These are phyloP conservation scores for Chanos chanos DNA, from an alignment of 2,797 vertebrate genomes.

Conservation along the genomic window DNA sequence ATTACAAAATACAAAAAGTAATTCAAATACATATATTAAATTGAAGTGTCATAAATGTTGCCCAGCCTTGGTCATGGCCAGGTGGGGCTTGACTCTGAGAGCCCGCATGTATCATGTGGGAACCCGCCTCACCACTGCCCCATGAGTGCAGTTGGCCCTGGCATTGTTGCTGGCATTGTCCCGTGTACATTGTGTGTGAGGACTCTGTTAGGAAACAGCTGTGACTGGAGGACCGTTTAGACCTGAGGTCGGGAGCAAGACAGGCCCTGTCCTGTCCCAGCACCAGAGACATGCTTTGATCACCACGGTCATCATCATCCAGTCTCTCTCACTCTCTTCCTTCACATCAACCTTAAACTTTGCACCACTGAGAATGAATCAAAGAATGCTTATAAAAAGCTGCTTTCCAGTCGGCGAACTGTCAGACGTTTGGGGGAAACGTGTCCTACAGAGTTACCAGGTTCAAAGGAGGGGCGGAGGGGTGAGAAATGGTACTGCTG, in stretches of 20 bases:
- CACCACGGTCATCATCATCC: constrained; percentile 39
- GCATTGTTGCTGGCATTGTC: constrained; percentile 62
- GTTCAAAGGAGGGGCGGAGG: neutral
- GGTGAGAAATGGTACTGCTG: constrained; percentile 20
- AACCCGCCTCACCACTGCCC: too few species aligned
- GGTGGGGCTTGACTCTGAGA: too few species aligned
- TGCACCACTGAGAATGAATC: constrained; percentile 37
- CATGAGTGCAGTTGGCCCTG: constrained; percentile 13
- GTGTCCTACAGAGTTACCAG: neutral
- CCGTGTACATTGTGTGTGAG: constrained; percentile 54
- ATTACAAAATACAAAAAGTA: too few species aligned
- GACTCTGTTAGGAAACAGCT: constrained; percentile 73
- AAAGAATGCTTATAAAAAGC: constrained; percentile 29
- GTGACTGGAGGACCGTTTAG: constrained; percentile 57
- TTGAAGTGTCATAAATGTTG: too few species aligned
- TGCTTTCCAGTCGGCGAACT: constrained; percentile 18
- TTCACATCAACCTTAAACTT: constrained; percentile 12
- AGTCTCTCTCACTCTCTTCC: constrained; percentile 40
- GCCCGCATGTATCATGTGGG: too few species aligned
- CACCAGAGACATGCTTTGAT: constrained; percentile 42
- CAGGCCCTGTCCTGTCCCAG: constrained; percentile 34
- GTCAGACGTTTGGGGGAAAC: neutral
- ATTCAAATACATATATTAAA: too few species aligned
- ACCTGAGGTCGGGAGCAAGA: constrained; percentile 54
- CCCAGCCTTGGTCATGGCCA: too few species aligned